Percentiles rank a stretch among this genome's conserved stretches.
phyloP scores from a whole-genome alignment of 2,113 vertebrate species.

The Syngnathus typhle region DNA sequence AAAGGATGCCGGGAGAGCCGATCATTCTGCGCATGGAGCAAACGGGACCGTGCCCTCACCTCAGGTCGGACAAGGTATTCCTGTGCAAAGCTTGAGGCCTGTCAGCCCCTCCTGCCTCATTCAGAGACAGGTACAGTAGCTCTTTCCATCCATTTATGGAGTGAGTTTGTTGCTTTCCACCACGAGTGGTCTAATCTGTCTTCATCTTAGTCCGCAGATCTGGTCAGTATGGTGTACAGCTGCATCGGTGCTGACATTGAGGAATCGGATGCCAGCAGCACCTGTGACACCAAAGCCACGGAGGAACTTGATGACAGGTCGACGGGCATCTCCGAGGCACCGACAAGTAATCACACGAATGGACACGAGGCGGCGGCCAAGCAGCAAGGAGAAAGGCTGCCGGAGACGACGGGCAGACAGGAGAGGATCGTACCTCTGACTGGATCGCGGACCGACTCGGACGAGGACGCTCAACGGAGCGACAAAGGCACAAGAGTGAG shows the following conservation, averaged over 20 bases:
- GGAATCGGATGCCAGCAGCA: slow-evolving; percentile 61
- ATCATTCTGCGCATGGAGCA: slow-evolving; percentile 37
- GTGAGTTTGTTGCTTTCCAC: too few relatives aligned
- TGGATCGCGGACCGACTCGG: slow-evolving; percentile 31
- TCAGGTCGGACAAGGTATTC: slow-evolving; percentile 34
- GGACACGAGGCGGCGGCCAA: slow-evolving; percentile 45
- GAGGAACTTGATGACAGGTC: slow-evolving; percentile 31
- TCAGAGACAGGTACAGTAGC: slow-evolving; percentile 62
- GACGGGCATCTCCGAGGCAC: slow-evolving; percentile 39
- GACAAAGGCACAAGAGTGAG: slow-evolving; percentile 25
- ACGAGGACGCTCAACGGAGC: slow-evolving; percentile 38
- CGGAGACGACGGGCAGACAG: slow-evolving; percentile 42
- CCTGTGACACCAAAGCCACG: slow-evolving; percentile 40
- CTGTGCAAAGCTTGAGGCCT: slow-evolving; percentile 62
- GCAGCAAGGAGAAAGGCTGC: slow-evolving; percentile 48
- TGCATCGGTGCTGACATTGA: slow-evolving; percentile 67
- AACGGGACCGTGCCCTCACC: slow-evolving; percentile 53
- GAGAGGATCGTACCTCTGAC: slow-evolving; percentile 52
- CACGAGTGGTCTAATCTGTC: too few relatives aligned
- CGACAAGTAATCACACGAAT: slow-evolving; percentile 38
- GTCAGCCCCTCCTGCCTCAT: slow-evolving; percentile 60
- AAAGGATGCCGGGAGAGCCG: slow-evolving; percentile 52
- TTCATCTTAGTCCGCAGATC: slow-evolving; percentile 57
- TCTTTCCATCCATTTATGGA: too few relatives aligned
- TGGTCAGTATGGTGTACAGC: slow-evolving; percentile 72